Base-by-base conservation (phyloP, 2,113 vertebrate genomes). In the Sander vitreus region DNA sequence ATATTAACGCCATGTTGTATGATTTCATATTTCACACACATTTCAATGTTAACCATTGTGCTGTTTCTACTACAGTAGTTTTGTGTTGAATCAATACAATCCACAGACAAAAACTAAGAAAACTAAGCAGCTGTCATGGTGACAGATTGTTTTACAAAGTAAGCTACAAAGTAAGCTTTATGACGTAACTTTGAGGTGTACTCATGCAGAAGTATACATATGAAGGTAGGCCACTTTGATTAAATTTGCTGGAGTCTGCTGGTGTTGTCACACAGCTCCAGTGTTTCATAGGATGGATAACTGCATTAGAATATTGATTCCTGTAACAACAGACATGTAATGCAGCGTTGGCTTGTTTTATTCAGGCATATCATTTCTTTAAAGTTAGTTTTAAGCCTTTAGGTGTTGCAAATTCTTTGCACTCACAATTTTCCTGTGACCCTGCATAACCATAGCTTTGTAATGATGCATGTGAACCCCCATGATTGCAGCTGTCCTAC, bases 21-120 rank as follows among this genome's bases (percentile, higher is more conserved):
- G 12, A 77, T 36, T 73, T 80, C 9, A 64, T 3, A 53, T 54
- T 50, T 70, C 45, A 50, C 36, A 68, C 15, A 47, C 14, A 58
- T 14, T 6, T 70, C 27, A 18, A n/a, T 27, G 21, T 43, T 25
- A 18, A 16, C 39, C 23, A 27, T 15, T 21, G 45, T 19, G 47
- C 18, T 27, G 8, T 62, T 73, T 72, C 65, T n/a, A 58, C 23
- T 43, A 19, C 6, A 25, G 51, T 16, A 21, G 23, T 50, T 71
- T 27, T 55, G 67, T 23, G 43, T 25, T 59, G 27, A 77, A 47
- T 60, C 25, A 65, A 45, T 4, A 25, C 21, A 43, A n/a, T 21
- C 58, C 18, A 23, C 45, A 21, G 21, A 33, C 0, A 13, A 53
- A 69, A 59, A 50, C 19, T 60, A 19, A 25, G 51, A 53, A 60